A percentile compares a stretch with the other conserved stretches of the same genome.
These are phyloP conservation scores for Drosophila stalkeri DNA, from an alignment of 2,888 invertebrate genomes.

Conservation along the genomic window DNA sequence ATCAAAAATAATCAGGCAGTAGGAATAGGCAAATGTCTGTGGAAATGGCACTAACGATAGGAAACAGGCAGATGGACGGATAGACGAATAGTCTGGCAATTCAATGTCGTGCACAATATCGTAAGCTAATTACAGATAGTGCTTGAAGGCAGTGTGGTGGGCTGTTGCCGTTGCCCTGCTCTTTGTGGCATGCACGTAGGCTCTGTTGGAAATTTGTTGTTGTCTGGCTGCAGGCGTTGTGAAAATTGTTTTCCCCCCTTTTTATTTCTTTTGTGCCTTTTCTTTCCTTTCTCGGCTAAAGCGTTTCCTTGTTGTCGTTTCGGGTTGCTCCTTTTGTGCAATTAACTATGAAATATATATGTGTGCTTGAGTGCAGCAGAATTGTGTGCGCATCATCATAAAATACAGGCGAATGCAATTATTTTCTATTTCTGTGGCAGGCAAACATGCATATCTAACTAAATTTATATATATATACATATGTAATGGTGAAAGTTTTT, in stretches of 20 bases:
- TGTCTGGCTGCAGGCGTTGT: conserved; percentile 47
- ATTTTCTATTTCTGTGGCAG: conserved; percentile 40
- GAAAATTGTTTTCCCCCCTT: conserved; percentile 62
- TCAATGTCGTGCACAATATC: conserved; percentile 54
- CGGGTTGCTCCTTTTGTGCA: conserved; percentile 28
- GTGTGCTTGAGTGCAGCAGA: conserved; percentile 7
- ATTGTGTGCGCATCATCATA: conserved; percentile 17
- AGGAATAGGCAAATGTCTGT: conserved; percentile 8
- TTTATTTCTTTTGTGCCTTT: conserved; percentile 11
- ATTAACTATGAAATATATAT: conserved; percentile 56
- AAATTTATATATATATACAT: not conserved
- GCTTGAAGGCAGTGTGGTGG: not conserved
- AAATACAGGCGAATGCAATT: conserved; percentile 57
- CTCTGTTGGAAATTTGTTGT: conserved; percentile 40
- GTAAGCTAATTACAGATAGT: conserved; percentile 32
- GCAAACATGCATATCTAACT: conserved; percentile 13
- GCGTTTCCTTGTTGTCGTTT: conserved; percentile 16
- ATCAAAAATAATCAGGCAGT: conserved; percentile 23
- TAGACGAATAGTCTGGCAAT: not conserved
- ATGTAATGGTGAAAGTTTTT: conserved; percentile 33
- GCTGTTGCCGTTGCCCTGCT: conserved; percentile 3
- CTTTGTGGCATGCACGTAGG: conserved; percentile 27
- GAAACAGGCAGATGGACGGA: not conserved
- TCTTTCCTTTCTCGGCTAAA: not conserved
- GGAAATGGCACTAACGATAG: not conserved